Conservation (phyloP, 1,140 invertebrate species). For the Drosophila takahashii region DNA sequence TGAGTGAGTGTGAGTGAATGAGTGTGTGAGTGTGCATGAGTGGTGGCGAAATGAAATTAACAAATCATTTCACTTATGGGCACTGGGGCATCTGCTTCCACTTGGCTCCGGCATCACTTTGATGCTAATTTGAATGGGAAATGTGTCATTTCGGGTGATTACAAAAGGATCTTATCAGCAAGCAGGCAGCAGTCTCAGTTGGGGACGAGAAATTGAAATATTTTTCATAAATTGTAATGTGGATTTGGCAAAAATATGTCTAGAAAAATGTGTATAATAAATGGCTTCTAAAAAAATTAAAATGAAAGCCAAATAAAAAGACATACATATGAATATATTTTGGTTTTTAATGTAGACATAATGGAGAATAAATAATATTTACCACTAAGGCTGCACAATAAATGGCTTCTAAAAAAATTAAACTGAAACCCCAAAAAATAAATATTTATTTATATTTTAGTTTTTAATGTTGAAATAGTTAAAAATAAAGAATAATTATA, state of each 20-base stretch:
- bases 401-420: too few relatives aligned
- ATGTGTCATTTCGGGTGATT: conserved; percentile 74
- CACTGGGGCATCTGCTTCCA: conserved; percentile 49
- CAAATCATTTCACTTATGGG: conserved; percentile 69
- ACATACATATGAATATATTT: too few relatives aligned
- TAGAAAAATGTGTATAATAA: too few relatives aligned
- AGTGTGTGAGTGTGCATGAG: conserved; percentile 6
- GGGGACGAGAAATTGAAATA: conserved; percentile 10
- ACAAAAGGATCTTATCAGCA: conserved; percentile 65
- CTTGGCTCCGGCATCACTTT: conserved; percentile 64
- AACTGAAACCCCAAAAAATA: too few relatives aligned
- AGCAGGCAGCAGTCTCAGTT: conserved; percentile 33
- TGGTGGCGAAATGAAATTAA: conserved; percentile 70
- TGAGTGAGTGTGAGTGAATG: conserved; percentile 15
- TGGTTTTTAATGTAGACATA: too few relatives aligned
- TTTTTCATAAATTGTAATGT: not conserved
- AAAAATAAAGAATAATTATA: too few relatives aligned
- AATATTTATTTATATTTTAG: too few relatives aligned
- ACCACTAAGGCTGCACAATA: too few relatives aligned
- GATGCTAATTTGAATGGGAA: conserved; percentile 80
- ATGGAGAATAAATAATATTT: too few relatives aligned
- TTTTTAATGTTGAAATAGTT: too few relatives aligned
- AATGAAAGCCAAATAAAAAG: too few relatives aligned
- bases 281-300: too few relatives aligned
- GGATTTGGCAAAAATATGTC: not conserved